These are phyloP conservation scores for Neoitamus cyanurus DNA, from an alignment of 2,888 invertebrate genomes.

Conservation along the genomic window DNA sequence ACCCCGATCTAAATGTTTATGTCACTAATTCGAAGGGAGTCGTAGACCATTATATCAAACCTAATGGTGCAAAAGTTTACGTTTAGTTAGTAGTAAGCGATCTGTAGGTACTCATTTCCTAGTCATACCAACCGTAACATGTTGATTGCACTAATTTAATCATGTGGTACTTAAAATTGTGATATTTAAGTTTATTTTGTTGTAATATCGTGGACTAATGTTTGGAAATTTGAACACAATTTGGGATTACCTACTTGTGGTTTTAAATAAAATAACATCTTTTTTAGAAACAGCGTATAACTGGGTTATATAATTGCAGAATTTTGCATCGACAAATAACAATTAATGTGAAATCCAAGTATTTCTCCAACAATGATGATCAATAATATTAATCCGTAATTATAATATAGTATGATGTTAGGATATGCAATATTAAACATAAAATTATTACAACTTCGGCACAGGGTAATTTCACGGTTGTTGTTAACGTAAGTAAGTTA, in stretches of 20 bases:
- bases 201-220: neutral
- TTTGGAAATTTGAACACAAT: neutral
- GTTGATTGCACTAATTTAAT: neutral
- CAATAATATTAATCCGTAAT: too few species aligned
- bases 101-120: neutral
- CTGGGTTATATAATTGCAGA: too few species aligned
- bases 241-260: neutral
- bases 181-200: neutral
- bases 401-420: too few species aligned
- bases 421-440: too few species aligned
- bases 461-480: too few species aligned
- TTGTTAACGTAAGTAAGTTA: too few species aligned
- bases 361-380: too few species aligned
- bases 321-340: too few species aligned
- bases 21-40: slow-evolving; percentile 54
- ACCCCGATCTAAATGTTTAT: slow-evolving; percentile 52
- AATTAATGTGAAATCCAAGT: too few species aligned
- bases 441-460: too few species aligned
- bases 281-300: too few species aligned
- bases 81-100: slow-evolving; percentile 24
- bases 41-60: slow-evolving; percentile 54
- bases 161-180: neutral
- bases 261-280: too few species aligned
- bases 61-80: slow-evolving; percentile 51
- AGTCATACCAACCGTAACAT: neutral